phyloP scores from a whole-genome alignment of 2,888 invertebrate genomes.

The Erpobdella octoculata region DNA sequence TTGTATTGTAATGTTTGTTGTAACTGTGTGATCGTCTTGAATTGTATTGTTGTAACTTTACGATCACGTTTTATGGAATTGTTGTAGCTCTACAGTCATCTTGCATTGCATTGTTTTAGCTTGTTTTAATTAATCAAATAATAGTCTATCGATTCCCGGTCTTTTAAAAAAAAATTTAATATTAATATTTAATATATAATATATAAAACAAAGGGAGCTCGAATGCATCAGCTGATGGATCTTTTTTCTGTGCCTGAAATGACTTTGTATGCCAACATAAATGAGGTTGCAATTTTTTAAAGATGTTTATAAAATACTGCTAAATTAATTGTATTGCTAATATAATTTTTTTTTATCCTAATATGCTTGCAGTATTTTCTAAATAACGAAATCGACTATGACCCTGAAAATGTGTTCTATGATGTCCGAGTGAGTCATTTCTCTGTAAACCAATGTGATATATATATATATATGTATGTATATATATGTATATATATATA shows the following conservation, averaged over 20 bases:
- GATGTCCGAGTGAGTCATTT: slow-evolving; percentile 70
- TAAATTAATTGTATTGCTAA: background rate
- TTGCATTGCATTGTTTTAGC: background rate
- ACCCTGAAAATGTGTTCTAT: slow-evolving; percentile 87
- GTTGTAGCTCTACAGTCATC: too few species aligned
- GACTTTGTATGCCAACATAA: slow-evolving; percentile 82
- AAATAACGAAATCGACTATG: slow-evolving; percentile 78
- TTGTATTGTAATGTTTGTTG: too few species aligned
- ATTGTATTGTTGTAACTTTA: too few species aligned
- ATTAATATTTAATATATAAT: background rate
- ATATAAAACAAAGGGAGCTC: slow-evolving; percentile 33
- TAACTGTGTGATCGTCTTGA: too few species aligned
- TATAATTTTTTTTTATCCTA: background rate
- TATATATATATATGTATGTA: too few species aligned
- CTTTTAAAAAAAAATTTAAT: background rate
- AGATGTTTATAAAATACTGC: background rate
- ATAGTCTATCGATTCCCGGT: background rate
- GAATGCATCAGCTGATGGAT: slow-evolving; percentile 88
- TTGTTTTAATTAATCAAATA: slow-evolving; percentile 24
- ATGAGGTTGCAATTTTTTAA: slow-evolving; percentile 58
- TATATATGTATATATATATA: too few species aligned
- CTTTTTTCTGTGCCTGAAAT: slow-evolving; percentile 93
- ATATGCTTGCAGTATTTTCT: slow-evolving; percentile 64
- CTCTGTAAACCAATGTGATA: background rate
- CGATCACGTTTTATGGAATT: too few species aligned